Evolutionary conservation across 2,888 invertebrate genomes (phyloP).

Genomic region (Trichopoda pennipes): DNA sequence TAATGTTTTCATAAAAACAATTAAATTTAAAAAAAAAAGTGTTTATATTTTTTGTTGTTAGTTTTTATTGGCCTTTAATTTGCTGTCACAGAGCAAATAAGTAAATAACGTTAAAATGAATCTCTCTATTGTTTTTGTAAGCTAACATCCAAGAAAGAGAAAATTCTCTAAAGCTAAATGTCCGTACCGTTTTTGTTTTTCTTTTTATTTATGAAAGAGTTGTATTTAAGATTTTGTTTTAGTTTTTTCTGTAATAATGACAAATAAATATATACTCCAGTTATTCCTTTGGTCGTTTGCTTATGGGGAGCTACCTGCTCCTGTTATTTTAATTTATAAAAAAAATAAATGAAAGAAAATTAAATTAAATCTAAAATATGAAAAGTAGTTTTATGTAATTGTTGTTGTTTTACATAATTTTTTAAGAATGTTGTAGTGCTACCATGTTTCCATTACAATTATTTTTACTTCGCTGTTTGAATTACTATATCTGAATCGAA

Average conservation of each 20-base stretch:
- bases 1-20: too few species aligned
- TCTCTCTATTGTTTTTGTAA: background rate
- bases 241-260: background rate
- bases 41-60: too few species aligned
- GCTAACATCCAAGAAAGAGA: background rate
- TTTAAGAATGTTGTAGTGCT: too few species aligned
- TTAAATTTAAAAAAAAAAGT: too few species aligned
- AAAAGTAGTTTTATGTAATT: background rate
- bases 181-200: too few species aligned
- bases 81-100: too few species aligned
- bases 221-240: slow-evolving; percentile 3
- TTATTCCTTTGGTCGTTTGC: slow-evolving; percentile 22
- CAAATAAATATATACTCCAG: slow-evolving; percentile 23
- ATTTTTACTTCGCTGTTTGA: too few species aligned
- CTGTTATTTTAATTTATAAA: slow-evolving; percentile 26
- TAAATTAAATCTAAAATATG: slow-evolving; percentile 7
- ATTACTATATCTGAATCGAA: too few species aligned
- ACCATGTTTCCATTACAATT: too few species aligned
- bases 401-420: background rate
- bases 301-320: slow-evolving; percentile 40
- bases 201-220: slow-evolving; percentile 1
- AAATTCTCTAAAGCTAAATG: background rate
- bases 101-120: background rate
- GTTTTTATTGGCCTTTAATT: too few species aligned
- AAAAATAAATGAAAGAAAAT: slow-evolving; percentile 17